Percentiles rank a stretch among this genome's conserved stretches.
Conservation (phyloP, 2,113 vertebrate genomes). For the Rhinoderma darwinii region DNA sequence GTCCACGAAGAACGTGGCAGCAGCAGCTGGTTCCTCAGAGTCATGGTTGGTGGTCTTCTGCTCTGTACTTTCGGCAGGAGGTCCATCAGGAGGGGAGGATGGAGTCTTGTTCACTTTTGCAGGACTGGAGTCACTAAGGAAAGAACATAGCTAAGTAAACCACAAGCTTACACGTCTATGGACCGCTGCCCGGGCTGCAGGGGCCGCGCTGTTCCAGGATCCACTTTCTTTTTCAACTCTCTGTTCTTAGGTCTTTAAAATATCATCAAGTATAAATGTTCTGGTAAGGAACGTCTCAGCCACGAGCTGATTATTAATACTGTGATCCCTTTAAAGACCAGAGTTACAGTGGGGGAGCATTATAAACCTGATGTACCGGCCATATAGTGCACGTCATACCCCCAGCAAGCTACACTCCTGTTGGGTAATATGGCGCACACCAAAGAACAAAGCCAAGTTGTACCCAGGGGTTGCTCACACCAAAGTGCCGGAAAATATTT, state of each 20-base stretch:
- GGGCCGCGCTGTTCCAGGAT: neutral
- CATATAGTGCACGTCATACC: neutral
- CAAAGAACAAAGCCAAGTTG: neutral
- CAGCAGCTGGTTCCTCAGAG: conserved; percentile 68
- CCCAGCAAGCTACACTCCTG: neutral
- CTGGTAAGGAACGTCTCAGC: neutral
- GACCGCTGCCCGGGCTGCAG: neutral
- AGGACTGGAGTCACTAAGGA: conserved; percentile 75
- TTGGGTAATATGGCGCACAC: neutral
- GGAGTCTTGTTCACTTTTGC: conserved; percentile 78
- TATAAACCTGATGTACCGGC: neutral
- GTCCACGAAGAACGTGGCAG: conserved; percentile 61
- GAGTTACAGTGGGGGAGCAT: neutral
- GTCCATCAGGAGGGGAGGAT: conserved; percentile 75
- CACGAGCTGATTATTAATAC: neutral
- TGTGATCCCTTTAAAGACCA: neutral
- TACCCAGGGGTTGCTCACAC: neutral
- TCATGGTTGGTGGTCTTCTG: conserved; percentile 86
- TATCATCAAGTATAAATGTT: no score
- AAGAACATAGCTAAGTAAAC: conserved; percentile 58
- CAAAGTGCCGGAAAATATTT: neutral
- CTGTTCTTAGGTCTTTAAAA: neutral
- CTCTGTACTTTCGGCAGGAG: conserved; percentile 75
- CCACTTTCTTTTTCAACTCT: no score
- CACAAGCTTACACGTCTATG: neutral